Evolutionary conservation across 2,888 invertebrate genomes (phyloP).

Genomic region (Xanthorhoe spadicearia): DNA sequence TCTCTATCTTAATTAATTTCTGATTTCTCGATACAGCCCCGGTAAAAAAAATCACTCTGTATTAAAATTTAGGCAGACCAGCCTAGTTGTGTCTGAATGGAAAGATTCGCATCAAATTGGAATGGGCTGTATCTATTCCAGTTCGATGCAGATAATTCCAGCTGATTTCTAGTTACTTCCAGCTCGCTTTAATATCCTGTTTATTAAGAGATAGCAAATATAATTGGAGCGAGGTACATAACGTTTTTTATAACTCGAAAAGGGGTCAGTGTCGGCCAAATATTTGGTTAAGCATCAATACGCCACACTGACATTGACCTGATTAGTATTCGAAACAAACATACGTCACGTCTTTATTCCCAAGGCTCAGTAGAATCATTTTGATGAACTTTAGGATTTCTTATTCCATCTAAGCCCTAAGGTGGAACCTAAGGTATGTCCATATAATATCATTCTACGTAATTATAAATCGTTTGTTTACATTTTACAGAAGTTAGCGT

Average conservation of each 20-base stretch:
- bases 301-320: conserved; percentile 49
- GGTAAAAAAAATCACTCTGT: no score
- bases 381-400: no score
- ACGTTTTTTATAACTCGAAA: conserved; percentile 28
- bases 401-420: no score
- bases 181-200: conserved; percentile 7
- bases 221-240: conserved; percentile 8
- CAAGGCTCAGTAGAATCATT: no score
- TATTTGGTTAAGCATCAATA: conserved; percentile 38
- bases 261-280: conserved; percentile 50
- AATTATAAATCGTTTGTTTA: no score
- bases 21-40: no score
- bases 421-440: neutral
- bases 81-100: no score
- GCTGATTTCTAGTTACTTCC: conserved; percentile 14
- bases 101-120: no score
- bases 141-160: conserved; percentile 6
- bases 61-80: no score
- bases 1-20: no score
- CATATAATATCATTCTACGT: neutral
- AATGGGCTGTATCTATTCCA: neutral
- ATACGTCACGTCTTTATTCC: no score
- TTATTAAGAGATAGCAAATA: conserved; percentile 20
- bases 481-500: no score
- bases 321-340: conserved; percentile 32